Evolutionary conservation across 1,140 invertebrate genomes (phyloP).

Genomic region (Megalonaias nervosa): DNA sequence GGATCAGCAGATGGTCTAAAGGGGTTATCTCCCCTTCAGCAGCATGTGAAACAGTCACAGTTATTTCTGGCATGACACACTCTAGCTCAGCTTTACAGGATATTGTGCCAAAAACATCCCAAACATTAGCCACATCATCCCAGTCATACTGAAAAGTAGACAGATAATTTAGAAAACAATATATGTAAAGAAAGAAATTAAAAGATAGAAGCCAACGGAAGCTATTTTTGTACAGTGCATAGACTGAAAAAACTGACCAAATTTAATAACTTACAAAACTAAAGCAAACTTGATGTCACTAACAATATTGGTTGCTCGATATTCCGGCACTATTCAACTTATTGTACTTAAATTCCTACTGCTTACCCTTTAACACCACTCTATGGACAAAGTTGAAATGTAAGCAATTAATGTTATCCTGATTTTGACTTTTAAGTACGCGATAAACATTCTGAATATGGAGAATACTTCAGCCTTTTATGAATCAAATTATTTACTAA

Average conservation of each 20-base stretch:
- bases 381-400: background rate
- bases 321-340: background rate
- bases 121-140: constrained; percentile 53
- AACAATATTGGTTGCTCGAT: too few relatives aligned
- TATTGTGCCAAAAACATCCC: constrained; percentile 64
- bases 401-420: background rate
- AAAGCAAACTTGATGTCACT: too few relatives aligned
- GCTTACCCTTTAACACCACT: background rate
- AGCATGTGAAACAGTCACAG: constrained; percentile 55
- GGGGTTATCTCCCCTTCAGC: constrained; percentile 47
- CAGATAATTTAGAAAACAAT: background rate
- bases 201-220: too few relatives aligned
- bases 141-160: constrained; percentile 57
- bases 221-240: too few relatives aligned
- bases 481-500: constrained; percentile 21
- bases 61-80: constrained; percentile 56
- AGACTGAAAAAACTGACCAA: too few relatives aligned
- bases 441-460: background rate
- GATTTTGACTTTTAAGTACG: background rate
- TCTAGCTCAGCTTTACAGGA: constrained; percentile 64
- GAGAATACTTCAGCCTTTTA: background rate
- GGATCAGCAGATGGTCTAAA: constrained; percentile 58
- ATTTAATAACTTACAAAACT: too few relatives aligned
- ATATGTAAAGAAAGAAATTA: too few relatives aligned
- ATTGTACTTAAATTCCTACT: background rate